phyloP scores from a whole-genome alignment of 2,888 invertebrate species.

The Phymatocera aterrima region DNA sequence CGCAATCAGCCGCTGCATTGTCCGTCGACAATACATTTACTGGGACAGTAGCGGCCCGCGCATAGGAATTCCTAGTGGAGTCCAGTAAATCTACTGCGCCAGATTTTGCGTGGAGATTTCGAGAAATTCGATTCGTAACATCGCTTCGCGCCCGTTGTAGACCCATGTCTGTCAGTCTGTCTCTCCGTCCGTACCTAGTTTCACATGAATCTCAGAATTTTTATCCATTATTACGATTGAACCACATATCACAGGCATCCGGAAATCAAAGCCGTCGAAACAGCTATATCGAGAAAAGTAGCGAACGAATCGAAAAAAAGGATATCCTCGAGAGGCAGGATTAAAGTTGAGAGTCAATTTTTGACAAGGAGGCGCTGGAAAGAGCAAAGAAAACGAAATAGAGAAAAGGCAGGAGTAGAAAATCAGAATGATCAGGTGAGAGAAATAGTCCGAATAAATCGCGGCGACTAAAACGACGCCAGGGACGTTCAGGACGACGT shows the following conservation, averaged over 20 bases:
- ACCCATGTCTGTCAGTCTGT: too few relatives aligned
- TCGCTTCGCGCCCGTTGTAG: neutral
- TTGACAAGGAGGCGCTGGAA: too few relatives aligned
- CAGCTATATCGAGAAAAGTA: neutral
- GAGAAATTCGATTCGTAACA: constrained; percentile 62
- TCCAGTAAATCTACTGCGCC: constrained; percentile 37
- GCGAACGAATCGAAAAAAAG: neutral
- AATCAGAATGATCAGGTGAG: constrained; percentile 1
- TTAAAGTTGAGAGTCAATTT: neutral
- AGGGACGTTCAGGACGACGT: constrained; percentile 25
- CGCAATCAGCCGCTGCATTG: constrained; percentile 71
- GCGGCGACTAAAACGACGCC: constrained; percentile 23
- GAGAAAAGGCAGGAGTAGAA: neutral
- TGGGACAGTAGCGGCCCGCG: neutral
- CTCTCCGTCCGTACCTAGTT: neutral
- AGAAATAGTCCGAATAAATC: constrained; percentile 29
- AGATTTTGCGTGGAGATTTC: constrained; percentile 63
- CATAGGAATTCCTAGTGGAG: constrained; percentile 15
- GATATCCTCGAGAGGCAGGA: neutral
- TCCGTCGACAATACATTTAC: constrained; percentile 64
- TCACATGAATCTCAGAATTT: neutral
- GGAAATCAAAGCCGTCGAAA: neutral
- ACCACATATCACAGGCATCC: neutral
- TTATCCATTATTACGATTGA: neutral
- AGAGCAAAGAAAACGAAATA: neutral